Evolutionary conservation across 1,140 invertebrate genomes (phyloP), one percentile per base, ranked within the genome.

Genomic region (Bombus sylvicola): DNA sequence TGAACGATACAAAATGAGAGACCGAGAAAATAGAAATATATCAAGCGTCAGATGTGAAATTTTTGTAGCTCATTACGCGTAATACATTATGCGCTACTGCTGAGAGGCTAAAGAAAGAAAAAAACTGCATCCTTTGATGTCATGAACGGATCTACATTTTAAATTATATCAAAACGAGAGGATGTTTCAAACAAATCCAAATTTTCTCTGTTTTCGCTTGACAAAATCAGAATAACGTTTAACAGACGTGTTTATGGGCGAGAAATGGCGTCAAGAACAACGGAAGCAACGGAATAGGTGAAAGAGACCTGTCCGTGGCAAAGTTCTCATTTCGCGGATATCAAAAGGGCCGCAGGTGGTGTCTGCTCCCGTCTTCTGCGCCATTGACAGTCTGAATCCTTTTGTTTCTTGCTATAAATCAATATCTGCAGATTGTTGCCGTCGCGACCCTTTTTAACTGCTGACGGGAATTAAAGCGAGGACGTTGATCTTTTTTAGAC

Each of bases 331-430:
- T 81, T 90, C 73, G 37, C 53, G 74, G 73, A 28, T 83, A 69
- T 89, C 86, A 85, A 80, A 89, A 81, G 81, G 53, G 81, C 69
- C 73, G 80, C 73, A 84, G 85, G 75, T 87, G 69, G 41, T 83
- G 68, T 86, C 73, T 69, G 28, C 62, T 18, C 76, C 82, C 53
- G 75, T 34, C 47, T 83, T 86, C 79, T 47, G 2, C 75, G 28
- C 41, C 47, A 85, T 81, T 80, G 76, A 78, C 87, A 84, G 80
- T 25, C 39, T 13, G 39, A 34, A 82, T 85, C 77, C 85, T 81
- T 84, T 80, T 89, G 86, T 89, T 89, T 84, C 86, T 72, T 41
- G 47, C 15, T 87, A 74, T 77, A 85, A 81, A 88, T 88, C 87
- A 83, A 90, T 88, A 87, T 87, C 85, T 15, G 28, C 25, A 66